phyloP scores from a whole-genome alignment of 2,113 vertebrate species.

The Lampris incognitus region DNA sequence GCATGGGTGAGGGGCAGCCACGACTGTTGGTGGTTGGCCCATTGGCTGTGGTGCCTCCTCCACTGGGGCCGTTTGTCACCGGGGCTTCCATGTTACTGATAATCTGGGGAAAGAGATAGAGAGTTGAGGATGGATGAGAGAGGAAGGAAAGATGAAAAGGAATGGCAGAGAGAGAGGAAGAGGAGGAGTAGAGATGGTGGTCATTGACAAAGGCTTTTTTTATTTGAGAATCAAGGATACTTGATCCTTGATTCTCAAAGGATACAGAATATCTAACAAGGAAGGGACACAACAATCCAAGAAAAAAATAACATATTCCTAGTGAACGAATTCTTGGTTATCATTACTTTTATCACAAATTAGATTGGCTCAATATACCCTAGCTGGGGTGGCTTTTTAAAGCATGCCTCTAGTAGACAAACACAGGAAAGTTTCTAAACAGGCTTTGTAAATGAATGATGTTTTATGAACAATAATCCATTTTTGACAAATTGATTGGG shows the following conservation, averaged over 20 bases:
- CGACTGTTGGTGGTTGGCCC: constrained; percentile 98
- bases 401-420: not conserved
- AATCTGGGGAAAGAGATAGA: constrained; percentile 86
- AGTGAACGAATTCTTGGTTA: constrained; percentile 5
- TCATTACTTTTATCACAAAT: constrained; percentile 1
- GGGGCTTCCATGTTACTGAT: constrained; percentile 99
- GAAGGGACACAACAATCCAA: not conserved
- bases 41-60: constrained; percentile 92
- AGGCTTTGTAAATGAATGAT: no score
- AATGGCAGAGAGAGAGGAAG: not conserved
- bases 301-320: constrained; percentile 7
- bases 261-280: constrained; percentile 14
- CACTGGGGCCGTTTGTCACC: constrained; percentile 98
- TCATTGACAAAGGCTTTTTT: constrained; percentile 12
- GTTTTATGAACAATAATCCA: no score
- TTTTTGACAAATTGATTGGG: not conserved
- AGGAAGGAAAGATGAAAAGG: not conserved
- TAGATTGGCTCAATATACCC: constrained; percentile 4
- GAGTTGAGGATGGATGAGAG: not conserved
- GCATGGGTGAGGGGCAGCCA: constrained; percentile 99
- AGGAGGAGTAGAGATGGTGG: not conserved
- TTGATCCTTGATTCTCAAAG: not conserved
- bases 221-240: not conserved
- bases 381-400: constrained; percentile 6
- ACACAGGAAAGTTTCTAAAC: no score